Evolutionary conservation across 2,797 vertebrate species (phyloP).

Genomic region (Phrynocephalus guinanensis): DNA sequence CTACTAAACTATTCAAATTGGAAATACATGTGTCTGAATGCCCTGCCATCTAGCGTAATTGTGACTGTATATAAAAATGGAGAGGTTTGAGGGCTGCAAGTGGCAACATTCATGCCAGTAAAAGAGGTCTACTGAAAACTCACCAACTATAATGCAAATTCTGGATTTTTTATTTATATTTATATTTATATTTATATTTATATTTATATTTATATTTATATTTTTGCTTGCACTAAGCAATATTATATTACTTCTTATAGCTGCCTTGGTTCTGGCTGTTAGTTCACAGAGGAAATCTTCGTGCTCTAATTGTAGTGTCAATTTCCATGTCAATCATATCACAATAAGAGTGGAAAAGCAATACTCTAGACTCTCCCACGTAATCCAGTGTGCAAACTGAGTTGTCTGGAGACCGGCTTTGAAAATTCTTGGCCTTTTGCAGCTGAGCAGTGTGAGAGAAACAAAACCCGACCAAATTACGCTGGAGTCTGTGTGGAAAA

Average conservation of each 20-base stretch:
- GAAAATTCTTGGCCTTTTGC: background rate
- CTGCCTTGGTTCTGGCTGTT: background rate
- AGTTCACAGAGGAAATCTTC: background rate
- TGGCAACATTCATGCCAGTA: background rate
- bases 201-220: no score
- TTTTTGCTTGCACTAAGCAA: background rate
- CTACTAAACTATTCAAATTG: background rate
- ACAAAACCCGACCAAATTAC: background rate
- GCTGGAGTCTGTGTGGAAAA: slow-evolving; percentile 17
- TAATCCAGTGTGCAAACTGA: background rate
- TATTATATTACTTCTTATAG: background rate
- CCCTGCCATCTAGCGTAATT: background rate
- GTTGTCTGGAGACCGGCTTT: background rate
- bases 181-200: no score
- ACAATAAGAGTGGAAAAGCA: background rate
- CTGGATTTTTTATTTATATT: background rate
- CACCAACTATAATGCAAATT: background rate
- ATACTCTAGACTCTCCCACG: background rate
- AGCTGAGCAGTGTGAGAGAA: background rate
- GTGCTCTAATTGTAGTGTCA: no score
- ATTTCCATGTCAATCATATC: background rate
- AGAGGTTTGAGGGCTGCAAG: accelerated
- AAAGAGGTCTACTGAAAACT: background rate
- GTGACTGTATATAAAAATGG: background rate
- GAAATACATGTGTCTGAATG: background rate